A percentile compares a stretch with the other conserved stretches of the same genome.
Conservation (phyloP, 2,797 vertebrate species). For the Falco novaeseelandiae region DNA sequence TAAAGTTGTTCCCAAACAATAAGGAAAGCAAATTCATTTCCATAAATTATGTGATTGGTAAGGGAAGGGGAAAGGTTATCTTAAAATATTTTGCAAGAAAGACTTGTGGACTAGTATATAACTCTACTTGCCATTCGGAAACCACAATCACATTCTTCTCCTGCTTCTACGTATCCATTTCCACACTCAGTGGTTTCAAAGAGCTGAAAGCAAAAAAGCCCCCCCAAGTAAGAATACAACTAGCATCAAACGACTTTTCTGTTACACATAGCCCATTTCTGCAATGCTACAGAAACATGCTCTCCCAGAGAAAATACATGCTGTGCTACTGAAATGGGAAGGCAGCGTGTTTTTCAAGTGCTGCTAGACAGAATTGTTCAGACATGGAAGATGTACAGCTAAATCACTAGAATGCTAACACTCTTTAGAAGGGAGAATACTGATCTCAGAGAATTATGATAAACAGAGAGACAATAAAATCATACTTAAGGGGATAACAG, state of each 20-base stretch:
- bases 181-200: slow-evolving; percentile 93
- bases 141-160: slow-evolving; percentile 97
- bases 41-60: not conserved
- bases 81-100: not conserved
- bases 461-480: not conserved
- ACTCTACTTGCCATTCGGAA: slow-evolving; percentile 83
- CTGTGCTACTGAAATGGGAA: fast-evolving
- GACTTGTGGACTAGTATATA: not conserved
- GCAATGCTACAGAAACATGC: not conserved
- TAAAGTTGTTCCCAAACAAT: not conserved
- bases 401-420: not conserved
- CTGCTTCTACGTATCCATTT: slow-evolving; percentile 94
- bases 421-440: not conserved
- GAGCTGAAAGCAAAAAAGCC: slow-evolving; percentile 79
- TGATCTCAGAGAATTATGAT: not conserved
- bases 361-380: not conserved
- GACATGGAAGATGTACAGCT: not conserved
- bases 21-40: not conserved
- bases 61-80: not conserved
- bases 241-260: not conserved
- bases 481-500: not conserved
- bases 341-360: not conserved
- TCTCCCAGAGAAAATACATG: not conserved
- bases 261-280: not conserved
- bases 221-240: not conserved